Conservation (phyloP, 1,140 invertebrate species). For the Drosophila malerkotliana region DNA sequence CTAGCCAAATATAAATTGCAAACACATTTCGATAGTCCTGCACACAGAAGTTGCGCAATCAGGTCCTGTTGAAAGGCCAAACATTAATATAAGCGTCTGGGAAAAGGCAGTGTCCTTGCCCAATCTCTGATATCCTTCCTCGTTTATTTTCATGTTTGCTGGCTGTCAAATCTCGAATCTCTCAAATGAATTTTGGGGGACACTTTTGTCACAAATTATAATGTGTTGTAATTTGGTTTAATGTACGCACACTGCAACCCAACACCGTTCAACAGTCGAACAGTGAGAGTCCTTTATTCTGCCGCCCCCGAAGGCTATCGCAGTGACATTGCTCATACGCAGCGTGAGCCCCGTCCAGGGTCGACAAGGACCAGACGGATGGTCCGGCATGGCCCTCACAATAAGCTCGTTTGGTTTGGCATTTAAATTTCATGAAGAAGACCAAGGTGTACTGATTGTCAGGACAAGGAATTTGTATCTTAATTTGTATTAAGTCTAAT, state of each 20-base stretch:
- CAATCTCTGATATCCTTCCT: slow-evolving; percentile 17
- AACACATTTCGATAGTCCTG: slow-evolving; percentile 12
- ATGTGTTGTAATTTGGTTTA: slow-evolving; percentile 64
- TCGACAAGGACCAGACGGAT: not conserved
- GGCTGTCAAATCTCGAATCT: slow-evolving; percentile 28
- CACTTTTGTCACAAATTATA: slow-evolving; percentile 59
- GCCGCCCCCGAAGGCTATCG: slow-evolving; percentile 15
- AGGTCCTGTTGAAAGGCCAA: slow-evolving; percentile 1
- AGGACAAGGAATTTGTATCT: not conserved
- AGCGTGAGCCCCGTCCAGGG: slow-evolving; percentile 24
- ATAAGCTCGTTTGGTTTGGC: slow-evolving; percentile 17
- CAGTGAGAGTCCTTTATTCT: slow-evolving; percentile 18
- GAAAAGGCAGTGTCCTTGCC: slow-evolving; percentile 19
- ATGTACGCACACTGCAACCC: slow-evolving; percentile 41
- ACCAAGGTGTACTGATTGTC: slow-evolving; percentile 29
- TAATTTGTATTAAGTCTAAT: no score
- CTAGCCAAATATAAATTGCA: slow-evolving; percentile 13
- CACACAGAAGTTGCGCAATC: slow-evolving; percentile 12
- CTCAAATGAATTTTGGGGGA: slow-evolving; percentile 44
- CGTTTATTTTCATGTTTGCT: slow-evolving; percentile 31
- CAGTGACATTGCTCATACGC: slow-evolving; percentile 50
- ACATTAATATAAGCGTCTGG: slow-evolving; percentile 28
- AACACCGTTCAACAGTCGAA: slow-evolving; percentile 10
- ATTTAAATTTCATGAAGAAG: slow-evolving; percentile 21
- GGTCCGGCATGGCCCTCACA: not conserved